Base-by-base conservation (phyloP, 2,888 invertebrate species). In the Augochlorella aurata region DNA sequence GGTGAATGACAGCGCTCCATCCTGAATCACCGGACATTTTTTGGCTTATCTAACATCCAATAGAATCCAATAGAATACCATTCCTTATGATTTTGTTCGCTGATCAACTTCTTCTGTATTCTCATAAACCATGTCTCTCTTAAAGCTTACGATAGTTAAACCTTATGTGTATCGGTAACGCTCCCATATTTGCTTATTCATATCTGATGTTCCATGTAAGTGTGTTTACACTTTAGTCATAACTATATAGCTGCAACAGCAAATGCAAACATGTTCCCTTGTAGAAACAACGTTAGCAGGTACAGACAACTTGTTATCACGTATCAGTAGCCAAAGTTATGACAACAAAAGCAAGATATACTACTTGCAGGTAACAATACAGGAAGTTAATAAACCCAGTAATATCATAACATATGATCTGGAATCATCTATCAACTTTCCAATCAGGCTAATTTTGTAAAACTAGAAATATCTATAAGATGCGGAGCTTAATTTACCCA, bases 1-100 rank as follows among this genome's bases (percentile, higher is more conserved):
- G 94, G 91, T 95, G 95, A 85, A 95, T 95, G 88, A 95, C 94
- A 87, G 95, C 94, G 85, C 95, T 95, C 95, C 95, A 95, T 87
- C 95, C 95, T 88, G 93, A 93, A 88, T 93, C 93, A 89, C 93
- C 93, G 88, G 93, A 93, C 93, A 93, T 93, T 89, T 92, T 93
- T 88, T 82, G 45, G 86, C 85, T 88, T 88, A 91, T 92, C 90
- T 92, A 89, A 91, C 90, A 89, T 93, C 88, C 89, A 91, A 87
- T 85, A 87, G 79, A 71, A 84, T 88, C 81, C 73, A 89, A 86
- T 80, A 89, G 85, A 86, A 89, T 87, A 89, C 89, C 90, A 92
- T 93, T 88, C 90, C 90, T 91, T 87, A 87, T 82, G 83, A 82
- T 89, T 86, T 89, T 81, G 74, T 73, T 75, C 61, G 47, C 29